phyloP scores from a whole-genome alignment of 2,888 invertebrate species.

The Drosophila melanocephala region DNA sequence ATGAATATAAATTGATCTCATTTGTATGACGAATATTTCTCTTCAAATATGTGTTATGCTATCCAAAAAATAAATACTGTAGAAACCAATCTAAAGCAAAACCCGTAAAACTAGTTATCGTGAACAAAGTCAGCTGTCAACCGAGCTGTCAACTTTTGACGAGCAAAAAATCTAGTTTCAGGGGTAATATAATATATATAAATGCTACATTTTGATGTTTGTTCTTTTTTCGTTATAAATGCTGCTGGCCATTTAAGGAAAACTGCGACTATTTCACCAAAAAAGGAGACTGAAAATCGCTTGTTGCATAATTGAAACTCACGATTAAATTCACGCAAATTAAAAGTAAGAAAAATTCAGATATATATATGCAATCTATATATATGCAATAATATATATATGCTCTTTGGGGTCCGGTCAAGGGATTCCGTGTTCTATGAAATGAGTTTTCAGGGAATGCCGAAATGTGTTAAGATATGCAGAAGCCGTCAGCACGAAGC shows the following conservation, averaged over 20 bases:
- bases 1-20: neutral
- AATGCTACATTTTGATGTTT: neutral
- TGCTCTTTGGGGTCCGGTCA: neutral
- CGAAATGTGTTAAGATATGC: slow-evolving; percentile 83
- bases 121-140: neutral
- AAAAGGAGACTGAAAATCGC: neutral
- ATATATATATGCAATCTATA: neutral
- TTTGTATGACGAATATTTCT: neutral
- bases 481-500: slow-evolving; percentile 70
- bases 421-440: slow-evolving; percentile 60
- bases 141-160: neutral
- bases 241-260: neutral
- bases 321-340: neutral
- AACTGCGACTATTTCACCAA: neutral
- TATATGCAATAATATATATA: neutral
- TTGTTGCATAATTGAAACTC: neutral
- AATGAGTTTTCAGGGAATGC: slow-evolving; percentile 70
- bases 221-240: too few species aligned
- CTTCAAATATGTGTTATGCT: neutral
- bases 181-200: neutral
- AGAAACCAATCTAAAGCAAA: neutral
- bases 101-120: slow-evolving; percentile 1
- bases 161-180: neutral
- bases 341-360: neutral
- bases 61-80: neutral